Base-by-base conservation (phyloP, 2,888 invertebrate genomes). In the Pseudanteris insignis region DNA sequence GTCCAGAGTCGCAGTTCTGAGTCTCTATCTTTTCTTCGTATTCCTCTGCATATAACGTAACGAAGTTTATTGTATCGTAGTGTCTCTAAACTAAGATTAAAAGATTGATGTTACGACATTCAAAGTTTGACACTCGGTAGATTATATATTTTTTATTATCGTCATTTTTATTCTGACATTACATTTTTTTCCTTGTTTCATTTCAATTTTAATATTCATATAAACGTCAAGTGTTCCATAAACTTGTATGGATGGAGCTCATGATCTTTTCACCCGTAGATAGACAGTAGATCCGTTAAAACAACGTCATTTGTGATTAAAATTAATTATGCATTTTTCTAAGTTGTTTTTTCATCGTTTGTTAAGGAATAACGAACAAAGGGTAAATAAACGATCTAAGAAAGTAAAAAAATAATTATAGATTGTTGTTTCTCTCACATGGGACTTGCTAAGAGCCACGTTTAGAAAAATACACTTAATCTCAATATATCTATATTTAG, bases 1-100 rank as follows among this genome's bases (percentile, higher is more conserved):
- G 72, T 77, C 77, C 76, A 67, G 68, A 70, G 74, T 76, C 72
- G 77, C 75, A 77, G 75, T 75, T 77, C 75, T 74, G 73, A 75
- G 68, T 70, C 71, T 76, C 71, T 70, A 75, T 67, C 66, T 65
- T 66, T 69, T 70, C 71, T 73, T 67, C 70, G 70, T 73, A 70
- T 72, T 70, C 70, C 70, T 73, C 71, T 70, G 70, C 73, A 68
- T 70, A 59, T 41, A 68, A 73, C 69, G 71, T 74, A 75, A 72
- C 69, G 67, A 72, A 73, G 67, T 71, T 71, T 74, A 66, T 74
- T 71, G 47, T 60, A 55, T 34, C 50, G 61, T 65, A 65, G 65
- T 63, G 61, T 47, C 54, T 65, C 63, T 58, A 48, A 46, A 54
- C 28, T 34, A 50, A 53, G 57, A 61, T 43, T 18, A 13, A 15